These are phyloP conservation scores for Drosophila setosimentum DNA, from an alignment of 2,888 invertebrate species.

Conservation along the genomic window DNA sequence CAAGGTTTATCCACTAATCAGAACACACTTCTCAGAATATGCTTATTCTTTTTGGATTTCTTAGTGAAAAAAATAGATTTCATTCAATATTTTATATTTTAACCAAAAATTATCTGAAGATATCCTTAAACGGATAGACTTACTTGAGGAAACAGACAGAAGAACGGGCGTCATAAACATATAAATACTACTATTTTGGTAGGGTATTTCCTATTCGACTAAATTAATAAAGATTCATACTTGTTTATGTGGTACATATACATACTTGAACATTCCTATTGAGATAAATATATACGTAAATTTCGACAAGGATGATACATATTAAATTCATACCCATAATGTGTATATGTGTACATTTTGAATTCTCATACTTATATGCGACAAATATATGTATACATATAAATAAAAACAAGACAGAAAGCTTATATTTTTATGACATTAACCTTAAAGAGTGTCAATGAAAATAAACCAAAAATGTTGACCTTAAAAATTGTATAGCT, in stretches of 20 bases:
- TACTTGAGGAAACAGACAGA: neutral
- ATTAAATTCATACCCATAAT: slow-evolving; percentile 5
- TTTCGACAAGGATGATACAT: slow-evolving; percentile 19
- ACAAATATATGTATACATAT: slow-evolving; percentile 12
- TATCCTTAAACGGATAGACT: neutral
- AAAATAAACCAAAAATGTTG: slow-evolving; percentile 50
- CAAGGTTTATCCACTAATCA: neutral
- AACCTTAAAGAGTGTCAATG: slow-evolving; percentile 69
- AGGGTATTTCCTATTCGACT: neutral
- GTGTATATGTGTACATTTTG: neutral
- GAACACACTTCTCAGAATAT: neutral
- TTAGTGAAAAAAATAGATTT: neutral
- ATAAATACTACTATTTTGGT: neutral
- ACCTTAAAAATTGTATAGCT: slow-evolving; percentile 11
- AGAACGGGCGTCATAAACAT: neutral
- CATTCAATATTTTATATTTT: neutral
- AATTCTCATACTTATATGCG: slow-evolving; percentile 14
- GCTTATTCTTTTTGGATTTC: neutral
- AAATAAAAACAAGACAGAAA: slow-evolving; percentile 47
- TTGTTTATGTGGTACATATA: slow-evolving; percentile 4
- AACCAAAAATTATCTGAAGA: neutral
- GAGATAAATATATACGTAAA: neutral
- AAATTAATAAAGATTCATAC: neutral
- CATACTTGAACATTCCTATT: neutral
- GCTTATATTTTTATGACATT: slow-evolving; percentile 62